These are phyloP conservation scores for Nipponia nippon DNA, from an alignment of 2,113 vertebrate species.

Conservation along the genomic window DNA sequence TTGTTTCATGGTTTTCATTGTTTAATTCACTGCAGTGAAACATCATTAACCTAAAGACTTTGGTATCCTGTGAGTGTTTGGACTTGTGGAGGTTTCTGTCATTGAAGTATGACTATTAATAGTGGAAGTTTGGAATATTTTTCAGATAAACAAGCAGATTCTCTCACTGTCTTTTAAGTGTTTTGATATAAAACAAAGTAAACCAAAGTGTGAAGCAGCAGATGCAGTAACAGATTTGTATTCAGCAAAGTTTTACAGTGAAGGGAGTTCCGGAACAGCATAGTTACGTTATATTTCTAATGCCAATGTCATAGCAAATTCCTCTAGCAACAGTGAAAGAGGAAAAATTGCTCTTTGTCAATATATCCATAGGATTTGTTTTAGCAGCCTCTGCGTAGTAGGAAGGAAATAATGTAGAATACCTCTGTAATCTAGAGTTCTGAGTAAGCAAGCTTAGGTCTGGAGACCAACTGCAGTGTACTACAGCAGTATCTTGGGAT, in stretches of 20 bases:
- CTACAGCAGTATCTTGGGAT: background rate
- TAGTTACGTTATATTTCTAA: background rate
- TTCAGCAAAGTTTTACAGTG: background rate
- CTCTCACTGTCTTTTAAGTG: background rate
- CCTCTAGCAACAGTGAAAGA: background rate
- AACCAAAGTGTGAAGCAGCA: background rate
- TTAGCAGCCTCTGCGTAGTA: background rate
- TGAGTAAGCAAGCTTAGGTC: background rate
- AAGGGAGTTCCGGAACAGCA: background rate
- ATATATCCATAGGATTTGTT: background rate
- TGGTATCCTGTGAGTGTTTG: background rate
- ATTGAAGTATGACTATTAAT: background rate
- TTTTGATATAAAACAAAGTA: background rate
- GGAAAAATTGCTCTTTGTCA: background rate
- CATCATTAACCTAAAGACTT: background rate
- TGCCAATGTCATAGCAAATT: background rate
- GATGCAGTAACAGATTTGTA: background rate
- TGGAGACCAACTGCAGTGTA: background rate
- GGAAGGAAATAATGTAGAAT: background rate
- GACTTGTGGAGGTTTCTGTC: background rate
- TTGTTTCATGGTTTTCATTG: background rate
- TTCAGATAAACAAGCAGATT: background rate
- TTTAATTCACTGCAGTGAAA: background rate
- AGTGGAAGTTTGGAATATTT: background rate
- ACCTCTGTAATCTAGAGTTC: background rate